Percentiles rank a stretch among this genome's conserved stretches.
These are phyloP conservation scores for Anguilla megastoma DNA, from an alignment of 2,797 vertebrate genomes.

Conservation along the genomic window DNA sequence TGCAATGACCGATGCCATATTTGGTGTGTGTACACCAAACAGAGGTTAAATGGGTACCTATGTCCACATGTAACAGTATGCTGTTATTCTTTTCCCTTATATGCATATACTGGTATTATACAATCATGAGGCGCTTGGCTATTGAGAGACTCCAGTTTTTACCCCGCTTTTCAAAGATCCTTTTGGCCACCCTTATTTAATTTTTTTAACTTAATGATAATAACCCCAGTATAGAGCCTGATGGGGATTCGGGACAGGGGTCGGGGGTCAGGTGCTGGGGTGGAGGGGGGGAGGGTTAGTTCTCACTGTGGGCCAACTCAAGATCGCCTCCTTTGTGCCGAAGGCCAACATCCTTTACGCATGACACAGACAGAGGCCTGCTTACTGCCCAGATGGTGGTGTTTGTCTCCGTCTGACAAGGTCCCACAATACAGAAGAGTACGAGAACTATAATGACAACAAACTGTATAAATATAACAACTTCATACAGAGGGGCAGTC, in stretches of 20 bases:
- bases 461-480: background rate
- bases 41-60: background rate
- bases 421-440: background rate
- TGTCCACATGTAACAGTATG: background rate
- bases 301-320: background rate
- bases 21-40: no score
- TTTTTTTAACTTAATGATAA: constrained; percentile 12
- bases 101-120: background rate
- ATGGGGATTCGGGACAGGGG: background rate
- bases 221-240: background rate
- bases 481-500: background rate
- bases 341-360: background rate
- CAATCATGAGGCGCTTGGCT: background rate
- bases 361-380: background rate
- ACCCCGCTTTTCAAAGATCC: background rate
- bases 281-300: background rate
- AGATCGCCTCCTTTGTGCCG: background rate
- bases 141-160: background rate
- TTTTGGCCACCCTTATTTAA: background rate
- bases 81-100: background rate
- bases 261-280: background rate
- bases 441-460: background rate
- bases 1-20: no score
- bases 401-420: background rate
- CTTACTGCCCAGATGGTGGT: background rate